Evolutionary conservation across 1,140 invertebrate genomes (phyloP).

Genomic region (Aricia agestis): DNA sequence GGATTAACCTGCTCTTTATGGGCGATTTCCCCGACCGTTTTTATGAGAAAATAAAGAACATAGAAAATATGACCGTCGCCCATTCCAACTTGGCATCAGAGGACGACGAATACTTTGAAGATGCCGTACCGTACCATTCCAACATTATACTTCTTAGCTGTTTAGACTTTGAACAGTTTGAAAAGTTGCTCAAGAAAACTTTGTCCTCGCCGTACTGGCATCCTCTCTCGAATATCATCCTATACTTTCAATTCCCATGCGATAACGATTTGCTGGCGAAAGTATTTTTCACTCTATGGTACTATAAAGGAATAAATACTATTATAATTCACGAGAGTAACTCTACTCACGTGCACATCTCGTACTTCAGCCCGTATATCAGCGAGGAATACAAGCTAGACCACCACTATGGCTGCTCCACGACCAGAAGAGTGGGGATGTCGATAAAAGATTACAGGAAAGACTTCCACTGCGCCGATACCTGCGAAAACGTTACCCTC

Average conservation of each 20-base stretch:
- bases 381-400: conserved; percentile 43
- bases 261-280: conserved; percentile 38
- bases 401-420: conserved; percentile 52
- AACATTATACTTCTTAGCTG: conserved; percentile 48
- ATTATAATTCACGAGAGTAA: conserved; percentile 52
- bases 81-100: conserved; percentile 35
- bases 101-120: conserved; percentile 40
- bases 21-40: conserved; percentile 46
- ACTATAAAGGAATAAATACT: conserved; percentile 45
- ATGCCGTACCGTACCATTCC: conserved; percentile 42
- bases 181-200: conserved; percentile 40
- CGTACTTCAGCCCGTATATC: conserved; percentile 48
- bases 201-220: conserved; percentile 48
- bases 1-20: conserved; percentile 44
- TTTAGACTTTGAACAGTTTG: conserved; percentile 42
- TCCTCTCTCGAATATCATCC: conserved; percentile 49
- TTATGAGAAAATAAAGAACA: conserved; percentile 35
- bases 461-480: conserved; percentile 46
- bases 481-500: conserved; percentile 51
- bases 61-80: conserved; percentile 34
- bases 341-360: conserved; percentile 32
- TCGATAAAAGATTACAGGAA: conserved; percentile 41
- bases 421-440: conserved; percentile 44
- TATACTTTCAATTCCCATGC: conserved; percentile 42
- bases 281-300: conserved; percentile 58